A percentile compares a stretch with the other conserved stretches of the same genome.
phyloP scores from a whole-genome alignment of 2,113 vertebrate species.

The Emydocephalus ijimae region DNA sequence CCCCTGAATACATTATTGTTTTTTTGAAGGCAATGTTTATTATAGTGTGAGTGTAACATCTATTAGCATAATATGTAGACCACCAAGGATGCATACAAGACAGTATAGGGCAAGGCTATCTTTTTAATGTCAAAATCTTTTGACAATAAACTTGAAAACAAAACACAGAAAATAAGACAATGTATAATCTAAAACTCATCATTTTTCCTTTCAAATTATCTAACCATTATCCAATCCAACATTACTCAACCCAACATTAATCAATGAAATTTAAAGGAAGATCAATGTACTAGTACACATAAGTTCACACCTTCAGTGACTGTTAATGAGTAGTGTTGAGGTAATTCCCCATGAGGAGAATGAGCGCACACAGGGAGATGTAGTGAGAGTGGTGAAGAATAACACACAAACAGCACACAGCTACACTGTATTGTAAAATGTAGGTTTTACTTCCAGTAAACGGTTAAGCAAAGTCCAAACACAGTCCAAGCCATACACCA shows the following conservation, averaged over 20 bases:
- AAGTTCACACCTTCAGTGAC: not conserved
- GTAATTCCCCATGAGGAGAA: no score
- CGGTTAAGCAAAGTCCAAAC: no score
- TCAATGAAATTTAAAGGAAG: not conserved
- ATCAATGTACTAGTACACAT: not conserved
- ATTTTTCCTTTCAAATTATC: not conserved
- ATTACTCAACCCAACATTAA: not conserved
- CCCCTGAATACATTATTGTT: not conserved
- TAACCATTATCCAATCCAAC: not conserved
- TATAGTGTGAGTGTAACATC: not conserved
- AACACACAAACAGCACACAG: no score
- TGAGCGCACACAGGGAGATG: no score
- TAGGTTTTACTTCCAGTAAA: no score
- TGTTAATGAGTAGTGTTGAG: not conserved
- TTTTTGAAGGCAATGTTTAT: not conserved
- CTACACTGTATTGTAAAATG: no score
- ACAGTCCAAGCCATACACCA: no score
- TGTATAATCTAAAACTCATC: not conserved
- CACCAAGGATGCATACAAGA: not conserved
- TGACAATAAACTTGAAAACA: not conserved
- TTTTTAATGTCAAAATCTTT: not conserved
- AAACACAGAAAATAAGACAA: not conserved
- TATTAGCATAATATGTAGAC: not conserved
- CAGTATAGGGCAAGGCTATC: not conserved
- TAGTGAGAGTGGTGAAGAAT: no score